A percentile compares a stretch with the other conserved stretches of the same genome.
These are phyloP conservation scores for Cygnus atratus DNA, from an alignment of 2,113 vertebrate genomes.

Conservation along the genomic window DNA sequence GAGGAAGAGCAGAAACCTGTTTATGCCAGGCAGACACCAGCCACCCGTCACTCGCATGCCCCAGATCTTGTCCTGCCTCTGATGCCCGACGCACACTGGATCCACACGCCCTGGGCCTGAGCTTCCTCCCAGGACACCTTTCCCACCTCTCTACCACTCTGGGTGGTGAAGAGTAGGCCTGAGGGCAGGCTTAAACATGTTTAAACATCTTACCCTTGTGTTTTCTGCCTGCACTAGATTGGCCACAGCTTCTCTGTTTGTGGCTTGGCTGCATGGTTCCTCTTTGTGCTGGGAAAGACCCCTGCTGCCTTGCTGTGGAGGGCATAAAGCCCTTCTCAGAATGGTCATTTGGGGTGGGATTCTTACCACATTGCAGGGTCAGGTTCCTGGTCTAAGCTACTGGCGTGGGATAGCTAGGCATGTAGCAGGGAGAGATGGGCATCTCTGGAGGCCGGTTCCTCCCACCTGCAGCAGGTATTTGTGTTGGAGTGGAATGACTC, in stretches of 20 bases:
- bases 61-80: background rate
- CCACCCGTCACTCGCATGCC: accelerated
- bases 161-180: background rate
- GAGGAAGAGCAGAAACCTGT: background rate
- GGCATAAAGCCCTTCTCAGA: background rate
- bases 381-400: background rate
- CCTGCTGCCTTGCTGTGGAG: background rate
- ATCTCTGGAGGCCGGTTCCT: background rate
- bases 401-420: background rate
- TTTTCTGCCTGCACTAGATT: background rate
- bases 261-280: background rate
- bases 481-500: background rate
- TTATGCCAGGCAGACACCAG: background rate
- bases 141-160: background rate
- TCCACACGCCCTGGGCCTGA: background rate
- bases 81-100: accelerated
- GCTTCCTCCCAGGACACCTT: background rate
- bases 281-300: accelerated
- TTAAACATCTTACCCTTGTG: background rate
- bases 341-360: accelerated
- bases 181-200: background rate
- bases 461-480: background rate
- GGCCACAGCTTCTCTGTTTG: background rate
- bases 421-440: background rate
- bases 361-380: background rate